A percentile compares a stretch with the other conserved stretches of the same genome.
phyloP scores from a whole-genome alignment of 2,888 invertebrate species.

The Flexamia atlantica region DNA sequence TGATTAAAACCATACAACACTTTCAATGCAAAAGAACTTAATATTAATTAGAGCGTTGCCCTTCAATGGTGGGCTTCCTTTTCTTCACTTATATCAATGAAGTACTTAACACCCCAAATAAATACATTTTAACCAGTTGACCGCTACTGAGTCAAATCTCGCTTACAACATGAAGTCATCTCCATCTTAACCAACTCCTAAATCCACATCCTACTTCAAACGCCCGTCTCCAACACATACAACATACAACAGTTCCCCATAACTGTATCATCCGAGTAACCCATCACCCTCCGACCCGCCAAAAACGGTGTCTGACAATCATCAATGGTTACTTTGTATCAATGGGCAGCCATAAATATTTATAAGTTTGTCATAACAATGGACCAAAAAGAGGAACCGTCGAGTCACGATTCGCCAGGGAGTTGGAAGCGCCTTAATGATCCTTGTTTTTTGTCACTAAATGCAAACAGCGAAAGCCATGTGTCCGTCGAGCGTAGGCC shows the following conservation, averaged over 20 bases:
- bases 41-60: too few species aligned
- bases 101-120: too few species aligned
- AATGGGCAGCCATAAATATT: slow-evolving; percentile 50
- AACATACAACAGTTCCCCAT: slow-evolving; percentile 4
- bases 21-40: too few species aligned
- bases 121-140: too few species aligned
- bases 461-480: slow-evolving; percentile 59
- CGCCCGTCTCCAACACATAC: neutral
- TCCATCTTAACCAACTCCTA: neutral
- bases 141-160: neutral
- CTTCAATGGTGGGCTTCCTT: too few species aligned
- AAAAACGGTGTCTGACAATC: slow-evolving; percentile 50
- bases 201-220: neutral
- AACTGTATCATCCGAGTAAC: slow-evolving; percentile 5
- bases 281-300: slow-evolving; percentile 27
- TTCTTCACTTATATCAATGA: too few species aligned
- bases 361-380: slow-evolving; percentile 58
- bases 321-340: slow-evolving; percentile 56
- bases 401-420: slow-evolving; percentile 56
- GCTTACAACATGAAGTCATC: neutral
- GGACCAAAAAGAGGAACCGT: slow-evolving; percentile 49
- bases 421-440: slow-evolving; percentile 58
- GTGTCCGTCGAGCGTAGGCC: slow-evolving; percentile 59
- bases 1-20: too few species aligned
- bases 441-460: slow-evolving; percentile 59